phyloP scores from a whole-genome alignment of 1,140 invertebrate genomes.

The Papilio helenus region DNA sequence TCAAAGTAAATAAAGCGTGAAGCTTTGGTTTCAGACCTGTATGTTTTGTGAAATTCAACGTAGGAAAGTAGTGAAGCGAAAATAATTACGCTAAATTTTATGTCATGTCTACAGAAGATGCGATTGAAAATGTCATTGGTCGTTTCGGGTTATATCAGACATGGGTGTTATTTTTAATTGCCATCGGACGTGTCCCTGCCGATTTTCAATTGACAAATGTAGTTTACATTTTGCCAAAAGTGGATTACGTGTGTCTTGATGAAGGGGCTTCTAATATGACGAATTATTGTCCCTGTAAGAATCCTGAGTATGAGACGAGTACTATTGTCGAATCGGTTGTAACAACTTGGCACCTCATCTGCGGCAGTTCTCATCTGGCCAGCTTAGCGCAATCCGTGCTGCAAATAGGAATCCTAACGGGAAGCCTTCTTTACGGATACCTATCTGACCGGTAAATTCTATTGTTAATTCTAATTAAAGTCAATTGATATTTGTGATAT shows the following conservation, averaged over 20 bases:
- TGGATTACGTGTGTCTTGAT: slow-evolving; percentile 84
- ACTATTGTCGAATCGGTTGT: slow-evolving; percentile 78
- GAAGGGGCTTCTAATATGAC: slow-evolving; percentile 63
- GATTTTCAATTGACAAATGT: slow-evolving; percentile 88
- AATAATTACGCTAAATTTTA: not conserved
- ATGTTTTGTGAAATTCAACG: not conserved
- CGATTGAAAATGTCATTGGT: slow-evolving; percentile 61
- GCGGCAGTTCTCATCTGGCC: slow-evolving; percentile 73
- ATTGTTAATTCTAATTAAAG: slow-evolving; percentile 23
- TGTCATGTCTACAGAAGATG: slow-evolving; percentile 13
- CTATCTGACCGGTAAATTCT: slow-evolving; percentile 77
- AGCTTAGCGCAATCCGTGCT: slow-evolving; percentile 81
- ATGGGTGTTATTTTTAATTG: slow-evolving; percentile 85
- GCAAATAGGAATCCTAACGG: slow-evolving; percentile 81
- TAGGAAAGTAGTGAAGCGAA: not conserved
- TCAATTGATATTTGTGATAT: no score
- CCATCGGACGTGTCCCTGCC: slow-evolving; percentile 85
- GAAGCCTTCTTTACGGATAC: slow-evolving; percentile 80
- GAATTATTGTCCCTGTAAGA: slow-evolving; percentile 71
- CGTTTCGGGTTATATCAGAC: slow-evolving; percentile 67
- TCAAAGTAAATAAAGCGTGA: slow-evolving; percentile 15
- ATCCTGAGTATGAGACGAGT: slow-evolving; percentile 75
- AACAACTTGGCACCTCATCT: slow-evolving; percentile 81
- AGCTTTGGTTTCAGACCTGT: not conserved
- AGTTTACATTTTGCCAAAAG: slow-evolving; percentile 86